Conservation (phyloP, 2,888 invertebrate genomes). For the Nesidiocoris tenuis region DNA sequence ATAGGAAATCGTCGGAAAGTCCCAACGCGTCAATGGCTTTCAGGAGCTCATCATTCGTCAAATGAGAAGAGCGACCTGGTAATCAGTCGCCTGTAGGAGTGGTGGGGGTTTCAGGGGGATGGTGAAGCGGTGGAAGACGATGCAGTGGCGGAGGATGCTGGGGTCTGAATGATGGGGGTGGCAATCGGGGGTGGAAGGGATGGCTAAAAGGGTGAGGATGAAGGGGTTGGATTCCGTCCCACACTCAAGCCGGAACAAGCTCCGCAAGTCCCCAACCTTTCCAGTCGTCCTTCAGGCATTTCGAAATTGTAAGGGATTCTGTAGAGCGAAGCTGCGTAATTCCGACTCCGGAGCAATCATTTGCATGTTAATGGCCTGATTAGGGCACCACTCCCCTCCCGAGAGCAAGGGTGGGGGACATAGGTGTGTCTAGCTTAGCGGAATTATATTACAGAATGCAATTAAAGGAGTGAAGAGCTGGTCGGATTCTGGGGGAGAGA, state of each 20-base stretch:
- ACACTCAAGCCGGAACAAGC: not conserved
- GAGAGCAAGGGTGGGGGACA: not conserved
- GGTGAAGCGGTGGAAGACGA: too few relatives aligned
- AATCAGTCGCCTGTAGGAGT: not conserved
- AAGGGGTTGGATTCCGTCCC: slow-evolving; percentile 15
- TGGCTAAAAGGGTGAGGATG: too few relatives aligned
- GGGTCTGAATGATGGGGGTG: too few relatives aligned
- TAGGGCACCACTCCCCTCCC: slow-evolving; percentile 18
- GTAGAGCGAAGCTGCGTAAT: slow-evolving; percentile 41
- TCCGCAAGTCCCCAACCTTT: not conserved
- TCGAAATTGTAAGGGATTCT: slow-evolving; percentile 45
- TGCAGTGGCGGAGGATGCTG: too few relatives aligned
- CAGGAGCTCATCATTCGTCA: not conserved
- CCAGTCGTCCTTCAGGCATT: slow-evolving; percentile 38
- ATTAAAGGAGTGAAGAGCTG: slow-evolving; percentile 34
- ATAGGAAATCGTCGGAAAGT: not conserved
- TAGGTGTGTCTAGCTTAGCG: slow-evolving; percentile 44
- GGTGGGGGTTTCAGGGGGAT: too few relatives aligned
- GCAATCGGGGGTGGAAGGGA: not conserved
- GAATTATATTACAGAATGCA: slow-evolving; percentile 45
- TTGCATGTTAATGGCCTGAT: slow-evolving; percentile 46
- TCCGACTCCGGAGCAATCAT: slow-evolving; percentile 44
- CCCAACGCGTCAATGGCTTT: not conserved
- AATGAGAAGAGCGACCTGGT: not conserved
- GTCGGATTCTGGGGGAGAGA: slow-evolving; percentile 23